Percentiles rank a stretch among this genome's conserved stretches.
phyloP scores from a whole-genome alignment of 2,888 invertebrate genomes.

The Drosophila ochracea region DNA sequence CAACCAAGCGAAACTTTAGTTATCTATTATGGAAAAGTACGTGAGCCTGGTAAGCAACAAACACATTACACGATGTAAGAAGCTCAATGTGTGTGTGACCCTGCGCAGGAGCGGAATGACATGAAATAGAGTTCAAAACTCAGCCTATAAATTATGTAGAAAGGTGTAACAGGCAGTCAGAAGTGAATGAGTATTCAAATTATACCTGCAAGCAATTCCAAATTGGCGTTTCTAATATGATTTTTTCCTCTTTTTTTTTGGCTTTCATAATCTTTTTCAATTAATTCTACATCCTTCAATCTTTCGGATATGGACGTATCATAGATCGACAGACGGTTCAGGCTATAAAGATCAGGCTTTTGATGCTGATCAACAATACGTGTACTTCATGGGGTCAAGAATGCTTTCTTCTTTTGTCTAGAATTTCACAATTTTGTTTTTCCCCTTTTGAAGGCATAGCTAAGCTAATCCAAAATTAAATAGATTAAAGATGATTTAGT shows the following conservation, averaged over 20 bases:
- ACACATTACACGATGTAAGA: conserved; percentile 43
- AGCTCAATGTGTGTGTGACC: conserved; percentile 13
- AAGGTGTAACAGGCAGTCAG: no score
- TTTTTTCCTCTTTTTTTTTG: background rate
- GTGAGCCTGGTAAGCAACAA: conserved; percentile 56
- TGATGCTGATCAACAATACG: background rate
- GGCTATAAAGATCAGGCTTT: background rate
- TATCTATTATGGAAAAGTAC: conserved; percentile 53
- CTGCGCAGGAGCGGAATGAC: conserved; percentile 28
- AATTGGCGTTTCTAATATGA: background rate
- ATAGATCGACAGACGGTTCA: background rate
- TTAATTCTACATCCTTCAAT: background rate
- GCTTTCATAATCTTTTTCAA: background rate
- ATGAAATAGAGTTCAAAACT: background rate
- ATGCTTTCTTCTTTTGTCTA: background rate
- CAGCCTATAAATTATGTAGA: background rate
- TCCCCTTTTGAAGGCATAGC: background rate
- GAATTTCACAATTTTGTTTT: background rate
- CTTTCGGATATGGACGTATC: background rate
- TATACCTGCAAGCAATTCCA: background rate
- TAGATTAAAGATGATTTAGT: background rate
- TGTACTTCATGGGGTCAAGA: background rate
- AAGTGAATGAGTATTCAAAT: background rate
- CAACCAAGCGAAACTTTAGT: conserved; percentile 36
- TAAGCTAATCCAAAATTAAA: background rate